Evolutionary conservation across 2,888 invertebrate species (phyloP).

Genomic region (Epirrhoe tristata): DNA sequence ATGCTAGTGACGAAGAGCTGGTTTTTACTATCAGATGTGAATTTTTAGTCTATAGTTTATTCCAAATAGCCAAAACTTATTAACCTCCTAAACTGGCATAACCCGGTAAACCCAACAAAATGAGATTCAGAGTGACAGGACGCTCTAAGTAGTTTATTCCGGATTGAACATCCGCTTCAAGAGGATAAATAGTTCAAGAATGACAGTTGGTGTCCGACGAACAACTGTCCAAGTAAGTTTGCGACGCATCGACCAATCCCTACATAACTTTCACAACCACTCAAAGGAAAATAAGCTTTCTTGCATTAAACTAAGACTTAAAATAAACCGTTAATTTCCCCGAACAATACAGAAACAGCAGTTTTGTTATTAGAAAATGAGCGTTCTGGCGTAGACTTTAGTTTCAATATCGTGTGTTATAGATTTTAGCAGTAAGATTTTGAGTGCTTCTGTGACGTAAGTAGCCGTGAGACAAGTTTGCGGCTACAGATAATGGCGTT

Average conservation of each 20-base stretch:
- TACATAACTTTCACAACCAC: background rate
- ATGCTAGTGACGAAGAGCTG: too few relatives aligned
- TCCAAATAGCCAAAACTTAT: background rate
- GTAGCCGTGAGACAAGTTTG: slow-evolving; percentile 66
- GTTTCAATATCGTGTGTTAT: slow-evolving; percentile 5
- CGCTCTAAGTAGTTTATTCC: slow-evolving; percentile 9
- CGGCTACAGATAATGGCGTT: slow-evolving; percentile 68
- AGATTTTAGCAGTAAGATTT: slow-evolving; percentile 9
- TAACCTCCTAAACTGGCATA: background rate
- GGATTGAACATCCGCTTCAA: slow-evolving; percentile 18
- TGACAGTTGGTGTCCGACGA: slow-evolving; percentile 43
- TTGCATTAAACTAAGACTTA: background rate
- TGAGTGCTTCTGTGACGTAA: slow-evolving; percentile 44
- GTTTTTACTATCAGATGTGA: too few relatives aligned
- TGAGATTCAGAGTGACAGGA: background rate
- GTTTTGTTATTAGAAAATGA: background rate
- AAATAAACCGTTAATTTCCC: background rate
- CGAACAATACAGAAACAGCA: background rate
- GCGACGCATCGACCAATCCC: slow-evolving; percentile 54
- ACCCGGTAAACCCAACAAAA: background rate
- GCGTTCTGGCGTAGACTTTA: background rate
- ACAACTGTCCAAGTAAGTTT: slow-evolving; percentile 58
- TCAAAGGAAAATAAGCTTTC: slow-evolving; percentile 8
- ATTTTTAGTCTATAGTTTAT: background rate
- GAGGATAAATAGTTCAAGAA: slow-evolving; percentile 43